phyloP scores from a whole-genome alignment of 2,113 vertebrate species.

The Speoplatyrhinus poulsoni region DNA sequence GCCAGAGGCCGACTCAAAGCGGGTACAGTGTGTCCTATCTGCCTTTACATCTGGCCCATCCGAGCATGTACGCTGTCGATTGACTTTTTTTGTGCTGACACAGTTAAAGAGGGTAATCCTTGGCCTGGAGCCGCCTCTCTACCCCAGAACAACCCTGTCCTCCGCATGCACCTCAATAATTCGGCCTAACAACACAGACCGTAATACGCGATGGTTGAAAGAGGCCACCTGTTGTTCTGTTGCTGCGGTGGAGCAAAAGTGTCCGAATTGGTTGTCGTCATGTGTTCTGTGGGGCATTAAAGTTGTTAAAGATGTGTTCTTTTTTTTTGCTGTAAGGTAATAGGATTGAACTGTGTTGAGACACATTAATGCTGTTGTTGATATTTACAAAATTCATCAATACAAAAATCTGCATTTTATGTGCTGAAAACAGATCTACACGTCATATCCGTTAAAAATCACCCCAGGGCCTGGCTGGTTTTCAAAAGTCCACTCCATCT shows the following conservation, averaged over 20 bases:
- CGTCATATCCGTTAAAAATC: no score
- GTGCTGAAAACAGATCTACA: no score
- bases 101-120: slow-evolving; percentile 68
- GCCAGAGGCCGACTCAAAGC: slow-evolving; percentile 55
- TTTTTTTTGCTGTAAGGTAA: not conserved
- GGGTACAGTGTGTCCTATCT: slow-evolving; percentile 57
- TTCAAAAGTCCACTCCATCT: no score
- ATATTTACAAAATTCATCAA: no score
- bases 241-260: slow-evolving; percentile 21
- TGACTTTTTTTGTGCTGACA: slow-evolving; percentile 60
- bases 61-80: slow-evolving; percentile 33
- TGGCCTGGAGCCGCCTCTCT: slow-evolving; percentile 56
- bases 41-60: slow-evolving; percentile 45
- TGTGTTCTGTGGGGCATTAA: not conserved
- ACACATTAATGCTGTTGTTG: no score
- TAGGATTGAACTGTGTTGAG: no score
- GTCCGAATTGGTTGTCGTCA: slow-evolving; percentile 21
- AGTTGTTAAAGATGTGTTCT: no score
- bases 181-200: slow-evolving; percentile 44
- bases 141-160: slow-evolving; percentile 48
- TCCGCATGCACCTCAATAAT: slow-evolving; percentile 60
- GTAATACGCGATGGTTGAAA: slow-evolving; percentile 55
- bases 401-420: no score
- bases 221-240: slow-evolving; percentile 62
- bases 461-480: no score